These are phyloP conservation scores for Acrossocheilus fasciatus DNA, from an alignment of 2,797 vertebrate genomes.

Conservation along the genomic window DNA sequence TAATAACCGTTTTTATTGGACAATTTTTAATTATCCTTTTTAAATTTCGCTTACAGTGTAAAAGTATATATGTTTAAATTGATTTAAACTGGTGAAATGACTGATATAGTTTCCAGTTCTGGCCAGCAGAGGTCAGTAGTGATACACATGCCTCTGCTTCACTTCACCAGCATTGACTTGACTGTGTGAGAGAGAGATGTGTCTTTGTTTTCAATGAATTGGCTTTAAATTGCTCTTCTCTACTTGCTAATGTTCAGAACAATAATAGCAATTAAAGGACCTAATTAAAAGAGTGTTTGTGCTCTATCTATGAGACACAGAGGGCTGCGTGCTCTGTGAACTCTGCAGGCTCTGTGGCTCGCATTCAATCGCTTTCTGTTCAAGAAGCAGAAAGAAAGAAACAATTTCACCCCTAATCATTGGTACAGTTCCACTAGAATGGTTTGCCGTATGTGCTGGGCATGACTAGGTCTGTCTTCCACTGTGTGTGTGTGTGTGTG, in stretches of 20 bases:
- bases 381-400: constrained; percentile 41
- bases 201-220: constrained; percentile 45
- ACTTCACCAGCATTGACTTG: background rate
- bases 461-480: constrained; percentile 3
- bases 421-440: constrained; percentile 44
- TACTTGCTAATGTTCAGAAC: constrained; percentile 32
- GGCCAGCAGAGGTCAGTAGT: constrained; percentile 53
- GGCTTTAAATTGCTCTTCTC: constrained; percentile 33
- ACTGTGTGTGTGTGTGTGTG: background rate
- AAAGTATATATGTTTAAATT: background rate
- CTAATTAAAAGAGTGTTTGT: constrained; percentile 48
- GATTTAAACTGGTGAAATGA: background rate
- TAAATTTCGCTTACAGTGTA: background rate
- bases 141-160: constrained; percentile 1
- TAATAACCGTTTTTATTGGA: background rate
- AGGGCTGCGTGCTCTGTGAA: constrained; percentile 25
- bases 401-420: constrained; percentile 48
- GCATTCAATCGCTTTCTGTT: constrained; percentile 20
- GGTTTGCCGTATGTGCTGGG: constrained; percentile 22
- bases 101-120: background rate
- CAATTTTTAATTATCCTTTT: background rate
- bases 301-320: constrained; percentile 49
- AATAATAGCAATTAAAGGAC: constrained; percentile 51
- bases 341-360: background rate
- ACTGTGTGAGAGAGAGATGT: constrained; percentile 9